Conservation (phyloP, 2,113 vertebrate genomes). For the Ariopsis seemanni region DNA sequence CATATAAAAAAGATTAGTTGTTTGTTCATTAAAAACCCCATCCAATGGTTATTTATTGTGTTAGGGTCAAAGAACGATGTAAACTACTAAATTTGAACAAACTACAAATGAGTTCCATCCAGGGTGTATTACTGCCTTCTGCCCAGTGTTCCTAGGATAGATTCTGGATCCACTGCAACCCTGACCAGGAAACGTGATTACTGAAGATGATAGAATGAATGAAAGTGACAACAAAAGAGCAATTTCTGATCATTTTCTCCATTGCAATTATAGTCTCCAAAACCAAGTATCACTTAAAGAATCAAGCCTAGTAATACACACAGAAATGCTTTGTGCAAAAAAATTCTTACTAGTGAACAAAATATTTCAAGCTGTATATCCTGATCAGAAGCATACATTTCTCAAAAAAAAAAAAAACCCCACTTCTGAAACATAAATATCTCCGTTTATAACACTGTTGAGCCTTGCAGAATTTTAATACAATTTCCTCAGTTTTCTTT, state of each 20-base stretch:
- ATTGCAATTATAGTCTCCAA: neutral
- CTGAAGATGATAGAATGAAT: conserved; percentile 1
- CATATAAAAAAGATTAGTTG: neutral
- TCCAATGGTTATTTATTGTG: neutral
- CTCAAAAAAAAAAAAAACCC: neutral
- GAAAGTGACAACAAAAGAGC: neutral
- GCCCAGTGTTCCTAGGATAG: neutral
- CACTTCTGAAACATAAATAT: neutral
- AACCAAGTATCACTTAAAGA: neutral
- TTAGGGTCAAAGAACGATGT: neutral
- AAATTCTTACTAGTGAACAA: neutral
- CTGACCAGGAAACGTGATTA: neutral
- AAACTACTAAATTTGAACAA: neutral
- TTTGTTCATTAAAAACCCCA: neutral
- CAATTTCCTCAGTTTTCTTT: neutral
- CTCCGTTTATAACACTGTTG: neutral
- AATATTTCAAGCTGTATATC: neutral
- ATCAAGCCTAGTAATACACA: neutral
- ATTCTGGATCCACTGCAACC: neutral
- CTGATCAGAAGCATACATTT: neutral
- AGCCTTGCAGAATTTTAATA: neutral
- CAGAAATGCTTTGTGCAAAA: neutral
- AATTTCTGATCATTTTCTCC: neutral
- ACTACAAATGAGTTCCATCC: neutral
- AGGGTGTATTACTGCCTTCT: neutral